A percentile compares a stretch with the other conserved stretches of the same genome.
These are phyloP conservation scores for Sialia sialis DNA, from an alignment of 2,113 vertebrate species.

Conservation along the genomic window DNA sequence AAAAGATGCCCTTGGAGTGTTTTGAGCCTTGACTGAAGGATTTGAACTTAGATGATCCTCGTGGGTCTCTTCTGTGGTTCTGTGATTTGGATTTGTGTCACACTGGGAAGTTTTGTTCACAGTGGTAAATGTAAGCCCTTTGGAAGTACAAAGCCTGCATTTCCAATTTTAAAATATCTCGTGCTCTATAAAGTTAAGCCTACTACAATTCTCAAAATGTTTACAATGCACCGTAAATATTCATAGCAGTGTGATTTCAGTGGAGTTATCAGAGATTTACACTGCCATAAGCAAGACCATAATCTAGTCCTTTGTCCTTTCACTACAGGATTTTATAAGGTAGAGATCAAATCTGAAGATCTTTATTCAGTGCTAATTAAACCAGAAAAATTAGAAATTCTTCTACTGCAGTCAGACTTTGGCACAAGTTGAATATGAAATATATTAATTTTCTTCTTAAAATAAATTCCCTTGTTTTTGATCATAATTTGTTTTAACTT, in stretches of 20 bases:
- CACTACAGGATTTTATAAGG: not conserved
- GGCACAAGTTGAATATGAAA: not conserved
- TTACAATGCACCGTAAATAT: not conserved
- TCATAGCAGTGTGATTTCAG: not conserved
- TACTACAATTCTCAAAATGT: not conserved
- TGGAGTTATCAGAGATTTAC: conserved; percentile 2
- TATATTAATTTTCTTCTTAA: not conserved
- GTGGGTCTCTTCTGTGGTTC: not conserved
- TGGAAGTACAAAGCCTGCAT: not conserved
- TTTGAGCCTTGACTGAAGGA: not conserved
- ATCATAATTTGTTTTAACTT: not conserved
- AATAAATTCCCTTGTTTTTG: not conserved
- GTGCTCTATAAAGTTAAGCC: not conserved
- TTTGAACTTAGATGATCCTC: not conserved
- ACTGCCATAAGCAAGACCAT: not conserved
- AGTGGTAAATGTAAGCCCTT: not conserved
- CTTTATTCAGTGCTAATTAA: not conserved
- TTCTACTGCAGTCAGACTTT: not conserved
- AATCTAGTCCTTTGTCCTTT: not conserved
- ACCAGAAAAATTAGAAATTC: not conserved
- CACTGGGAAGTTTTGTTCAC: not conserved
- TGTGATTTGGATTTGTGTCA: not conserved
- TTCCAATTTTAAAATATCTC: not conserved
- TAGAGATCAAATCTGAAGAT: not conserved
- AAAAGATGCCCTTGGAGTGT: not conserved